Conservation (phyloP, 2,888 invertebrate genomes). For the Trissoscelio sp. region DNA sequence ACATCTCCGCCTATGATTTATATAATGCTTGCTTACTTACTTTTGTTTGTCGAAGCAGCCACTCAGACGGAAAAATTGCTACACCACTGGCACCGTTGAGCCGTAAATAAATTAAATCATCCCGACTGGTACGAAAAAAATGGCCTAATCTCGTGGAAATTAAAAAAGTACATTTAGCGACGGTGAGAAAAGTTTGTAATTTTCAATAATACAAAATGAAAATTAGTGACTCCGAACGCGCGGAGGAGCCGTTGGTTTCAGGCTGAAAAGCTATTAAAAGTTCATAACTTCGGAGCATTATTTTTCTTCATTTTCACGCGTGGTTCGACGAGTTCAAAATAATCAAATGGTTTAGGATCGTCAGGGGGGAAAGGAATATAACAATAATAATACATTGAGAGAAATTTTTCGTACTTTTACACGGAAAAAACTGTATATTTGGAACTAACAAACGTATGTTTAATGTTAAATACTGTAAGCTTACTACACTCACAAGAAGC, state of each 20-base stretch:
- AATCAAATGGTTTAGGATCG: conserved; percentile 7
- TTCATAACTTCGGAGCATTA: conserved; percentile 15
- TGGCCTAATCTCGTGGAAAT: conserved; percentile 15
- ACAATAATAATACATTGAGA: no score
- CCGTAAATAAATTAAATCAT: neutral
- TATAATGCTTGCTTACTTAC: conserved; percentile 7
- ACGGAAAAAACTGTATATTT: no score
- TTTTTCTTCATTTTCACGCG: conserved; percentile 17
- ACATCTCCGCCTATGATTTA: conserved; percentile 13
- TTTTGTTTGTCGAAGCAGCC: neutral
- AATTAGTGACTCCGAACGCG: conserved; percentile 21
- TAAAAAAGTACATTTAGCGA: conserved; percentile 24
- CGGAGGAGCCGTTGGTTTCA: neutral
- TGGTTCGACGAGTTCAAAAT: conserved; percentile 17
- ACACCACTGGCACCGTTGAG: no score
- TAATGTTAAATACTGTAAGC: no score
- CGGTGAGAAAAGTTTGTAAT: conserved; percentile 19
- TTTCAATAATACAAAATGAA: conserved; percentile 33
- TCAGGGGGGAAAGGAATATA: no score
- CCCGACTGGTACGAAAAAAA: neutral
- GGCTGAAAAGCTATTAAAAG: conserved; percentile 27
- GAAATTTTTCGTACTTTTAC: no score
- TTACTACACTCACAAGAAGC: no score
- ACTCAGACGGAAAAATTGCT: neutral
- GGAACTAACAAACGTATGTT: no score